These are phyloP conservation scores for Gyrodactylus bullatarudis DNA, from an alignment of 1,140 invertebrate genomes.

Conservation along the genomic window DNA sequence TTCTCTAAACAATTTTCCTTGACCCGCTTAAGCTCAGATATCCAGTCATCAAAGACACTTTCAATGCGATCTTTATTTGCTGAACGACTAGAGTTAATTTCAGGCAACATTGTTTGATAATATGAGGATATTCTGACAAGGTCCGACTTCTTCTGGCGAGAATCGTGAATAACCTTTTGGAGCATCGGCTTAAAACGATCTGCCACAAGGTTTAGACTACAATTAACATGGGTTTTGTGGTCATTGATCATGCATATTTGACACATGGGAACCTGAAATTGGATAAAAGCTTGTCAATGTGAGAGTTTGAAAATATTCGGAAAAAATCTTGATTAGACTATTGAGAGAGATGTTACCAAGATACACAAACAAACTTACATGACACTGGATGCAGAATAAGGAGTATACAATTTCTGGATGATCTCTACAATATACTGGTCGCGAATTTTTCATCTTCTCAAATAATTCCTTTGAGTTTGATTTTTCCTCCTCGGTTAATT, in stretches of 20 bases:
- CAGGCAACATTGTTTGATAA: neutral
- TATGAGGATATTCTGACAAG: neutral
- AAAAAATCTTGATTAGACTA: too few species aligned
- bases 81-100: neutral
- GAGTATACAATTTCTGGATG: neutral
- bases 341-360: too few species aligned
- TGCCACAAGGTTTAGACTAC: neutral
- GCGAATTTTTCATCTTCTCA: neutral
- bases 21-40: neutral
- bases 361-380: neutral
- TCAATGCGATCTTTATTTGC: conserved; percentile 1
- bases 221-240: neutral
- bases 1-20: neutral
- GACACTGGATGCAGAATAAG: neutral
- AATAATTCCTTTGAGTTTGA: neutral
- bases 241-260: neutral
- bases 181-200: neutral
- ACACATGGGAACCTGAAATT: neutral
- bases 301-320: too few species aligned
- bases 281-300: too few species aligned
- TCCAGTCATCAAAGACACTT: neutral
- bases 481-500: conserved; percentile 5
- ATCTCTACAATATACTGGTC: neutral
- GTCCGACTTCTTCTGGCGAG: neutral
- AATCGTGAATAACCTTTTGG: neutral